phyloP scores from a whole-genome alignment of 2,113 vertebrate species.

The Sinocyclocheilus maitianheensis region DNA sequence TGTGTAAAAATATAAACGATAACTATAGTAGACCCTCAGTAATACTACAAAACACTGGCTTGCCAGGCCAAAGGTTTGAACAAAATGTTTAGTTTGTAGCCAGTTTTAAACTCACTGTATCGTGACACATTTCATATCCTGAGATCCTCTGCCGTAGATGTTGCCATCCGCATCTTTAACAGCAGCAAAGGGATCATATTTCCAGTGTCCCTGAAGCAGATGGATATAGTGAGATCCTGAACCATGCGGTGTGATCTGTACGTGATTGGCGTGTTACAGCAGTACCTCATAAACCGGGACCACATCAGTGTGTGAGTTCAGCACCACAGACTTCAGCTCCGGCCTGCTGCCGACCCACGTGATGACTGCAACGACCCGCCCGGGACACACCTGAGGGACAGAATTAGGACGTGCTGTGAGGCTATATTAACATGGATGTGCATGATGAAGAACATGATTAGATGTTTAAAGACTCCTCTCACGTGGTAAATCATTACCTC shows the following conservation, averaged over 20 bases:
- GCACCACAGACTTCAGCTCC: constrained; percentile 82
- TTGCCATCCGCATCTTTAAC: constrained; percentile 92
- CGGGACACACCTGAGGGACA: constrained; percentile 80
- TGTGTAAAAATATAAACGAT: too few species aligned
- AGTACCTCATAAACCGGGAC: constrained; percentile 87
- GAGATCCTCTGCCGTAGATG: constrained; percentile 91
- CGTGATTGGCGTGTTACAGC: too few species aligned
- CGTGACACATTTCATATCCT: constrained; percentile 98
- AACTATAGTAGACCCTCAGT: too few species aligned
- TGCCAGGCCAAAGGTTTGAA: too few species aligned
- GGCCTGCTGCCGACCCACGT: constrained; percentile 89
- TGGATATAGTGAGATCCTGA: constrained; percentile 33
- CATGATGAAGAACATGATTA: not conserved
- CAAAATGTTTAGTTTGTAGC: too few species aligned
- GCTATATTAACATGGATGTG: not conserved
- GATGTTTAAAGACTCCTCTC: too few species aligned
- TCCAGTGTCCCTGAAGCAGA: constrained; percentile 88
- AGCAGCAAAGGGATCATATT: constrained; percentile 89
- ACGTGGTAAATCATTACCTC: constrained; percentile 75
- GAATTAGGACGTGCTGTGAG: too few species aligned
- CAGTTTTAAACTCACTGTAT: constrained; percentile 85
- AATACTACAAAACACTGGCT: too few species aligned
- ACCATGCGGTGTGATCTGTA: not conserved
- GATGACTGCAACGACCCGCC: constrained; percentile 82
- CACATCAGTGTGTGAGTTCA: constrained; percentile 96